Conservation (phyloP, 2,113 vertebrate species). For the Sarotherodon lohbergeri region DNA sequence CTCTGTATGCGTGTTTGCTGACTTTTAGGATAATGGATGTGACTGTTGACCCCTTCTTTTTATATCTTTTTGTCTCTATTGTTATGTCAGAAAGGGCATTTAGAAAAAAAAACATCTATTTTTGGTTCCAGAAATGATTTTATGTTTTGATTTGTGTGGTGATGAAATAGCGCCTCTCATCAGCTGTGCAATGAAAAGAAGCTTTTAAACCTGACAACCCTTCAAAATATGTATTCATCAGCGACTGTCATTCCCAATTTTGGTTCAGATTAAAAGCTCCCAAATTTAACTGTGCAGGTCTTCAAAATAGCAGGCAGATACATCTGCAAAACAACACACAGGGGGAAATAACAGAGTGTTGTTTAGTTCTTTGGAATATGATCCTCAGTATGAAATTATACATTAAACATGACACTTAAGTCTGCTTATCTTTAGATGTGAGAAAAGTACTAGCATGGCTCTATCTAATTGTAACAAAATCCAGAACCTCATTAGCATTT, state of each 20-base stretch:
- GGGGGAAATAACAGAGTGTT: not conserved
- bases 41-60: conserved; percentile 21
- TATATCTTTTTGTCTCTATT: not conserved
- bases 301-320: not conserved
- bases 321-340: not conserved
- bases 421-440: not conserved
- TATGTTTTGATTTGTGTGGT: not conserved
- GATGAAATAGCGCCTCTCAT: not conserved
- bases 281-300: not conserved
- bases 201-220: not conserved
- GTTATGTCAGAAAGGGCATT: not conserved
- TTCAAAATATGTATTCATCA: conserved; percentile 5
- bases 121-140: not conserved
- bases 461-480: not conserved
- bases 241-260: not conserved
- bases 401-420: not conserved
- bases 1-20: conserved; percentile 3
- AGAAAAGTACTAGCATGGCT: not conserved
- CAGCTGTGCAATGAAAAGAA: not conserved
- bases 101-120: not conserved
- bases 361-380: not conserved
- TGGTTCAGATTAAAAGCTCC: not conserved
- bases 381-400: not conserved
- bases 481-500: not conserved
- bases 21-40: conserved; percentile 36